phyloP scores from a whole-genome alignment of 2,113 vertebrate genomes.

The Apistogramma diplotaenia region DNA sequence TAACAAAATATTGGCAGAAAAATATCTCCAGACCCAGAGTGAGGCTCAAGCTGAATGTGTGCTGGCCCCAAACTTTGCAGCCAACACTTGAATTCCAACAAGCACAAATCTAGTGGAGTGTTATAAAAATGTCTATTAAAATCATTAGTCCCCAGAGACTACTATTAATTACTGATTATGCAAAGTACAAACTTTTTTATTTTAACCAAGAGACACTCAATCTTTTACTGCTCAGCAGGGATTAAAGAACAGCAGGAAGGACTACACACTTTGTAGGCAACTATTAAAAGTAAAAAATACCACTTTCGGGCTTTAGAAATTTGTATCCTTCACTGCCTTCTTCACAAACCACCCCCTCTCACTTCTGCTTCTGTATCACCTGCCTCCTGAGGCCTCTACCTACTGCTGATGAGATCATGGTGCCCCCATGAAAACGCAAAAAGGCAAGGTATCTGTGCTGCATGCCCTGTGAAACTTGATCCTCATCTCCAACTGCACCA shows the following conservation, averaged over 20 bases:
- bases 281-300: neutral
- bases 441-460: neutral
- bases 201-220: neutral
- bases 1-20: no score
- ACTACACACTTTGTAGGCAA: neutral
- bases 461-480: slow-evolving; percentile 26
- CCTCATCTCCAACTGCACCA: neutral
- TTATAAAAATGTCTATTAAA: neutral
- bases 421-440: neutral
- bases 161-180: neutral
- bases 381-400: neutral
- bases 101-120: neutral
- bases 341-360: neutral
- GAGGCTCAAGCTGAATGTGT: no score
- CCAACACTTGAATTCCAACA: no score
- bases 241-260: neutral
- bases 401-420: neutral
- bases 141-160: neutral
- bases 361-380: neutral
- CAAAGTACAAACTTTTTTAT: neutral
- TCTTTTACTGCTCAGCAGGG: neutral
- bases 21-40: no score
- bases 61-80: no score
- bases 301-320: neutral
- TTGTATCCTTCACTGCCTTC: neutral